Conservation (phyloP, 2,888 invertebrate genomes). For the Ophion costatus region DNA sequence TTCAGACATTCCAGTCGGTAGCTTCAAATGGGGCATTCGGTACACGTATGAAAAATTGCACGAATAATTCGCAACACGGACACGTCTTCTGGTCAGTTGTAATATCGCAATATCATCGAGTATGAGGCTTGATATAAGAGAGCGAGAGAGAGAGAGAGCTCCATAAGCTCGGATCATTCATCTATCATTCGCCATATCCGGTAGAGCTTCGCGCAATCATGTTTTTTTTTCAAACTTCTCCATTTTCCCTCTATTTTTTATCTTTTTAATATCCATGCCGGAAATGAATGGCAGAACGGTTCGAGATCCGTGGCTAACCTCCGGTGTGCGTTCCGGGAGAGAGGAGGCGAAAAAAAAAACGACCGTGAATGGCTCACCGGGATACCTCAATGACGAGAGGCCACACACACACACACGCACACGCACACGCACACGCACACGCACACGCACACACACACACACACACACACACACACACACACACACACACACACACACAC, state of each 20-base stretch:
- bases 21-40: not conserved
- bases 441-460: too few species aligned
- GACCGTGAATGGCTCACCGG: constrained; percentile 50
- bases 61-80: not conserved
- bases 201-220: not conserved
- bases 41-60: not conserved
- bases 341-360: constrained; percentile 10
- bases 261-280: constrained; percentile 39
- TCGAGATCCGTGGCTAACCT: constrained; percentile 50
- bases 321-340: constrained; percentile 53
- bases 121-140: not conserved
- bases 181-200: constrained; percentile 1
- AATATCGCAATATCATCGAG: constrained; percentile 25
- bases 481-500: too few species aligned
- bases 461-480: too few species aligned
- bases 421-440: too few species aligned
- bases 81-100: not conserved
- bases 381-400: constrained; percentile 15
- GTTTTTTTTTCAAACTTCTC: not conserved
- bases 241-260: constrained; percentile 34
- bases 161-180: constrained; percentile 3
- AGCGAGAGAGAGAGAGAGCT: not conserved
- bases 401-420: not conserved
- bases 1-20: not conserved
- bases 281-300: constrained; percentile 59